Percentiles rank a stretch among this genome's conserved stretches.
phyloP scores from a whole-genome alignment of 1,140 invertebrate species.

The Calosoma granatense region DNA sequence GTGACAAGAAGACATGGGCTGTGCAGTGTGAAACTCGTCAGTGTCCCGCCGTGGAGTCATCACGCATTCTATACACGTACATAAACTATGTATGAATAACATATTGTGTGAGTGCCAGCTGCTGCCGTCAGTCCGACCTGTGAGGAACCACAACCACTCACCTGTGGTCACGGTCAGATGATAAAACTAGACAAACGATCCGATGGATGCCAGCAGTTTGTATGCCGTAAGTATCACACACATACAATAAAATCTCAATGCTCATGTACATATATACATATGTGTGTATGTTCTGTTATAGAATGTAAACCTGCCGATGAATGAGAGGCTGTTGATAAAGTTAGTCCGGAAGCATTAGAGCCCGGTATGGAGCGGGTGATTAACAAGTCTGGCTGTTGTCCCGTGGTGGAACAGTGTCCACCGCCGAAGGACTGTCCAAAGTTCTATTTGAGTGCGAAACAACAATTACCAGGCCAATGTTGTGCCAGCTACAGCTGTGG shows the following conservation, averaged over 20 bases:
- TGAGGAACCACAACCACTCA: conserved; percentile 48
- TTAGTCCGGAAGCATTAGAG: conserved; percentile 37
- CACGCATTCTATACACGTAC: too few species aligned
- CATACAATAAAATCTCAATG: too few species aligned
- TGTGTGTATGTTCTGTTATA: conserved; percentile 21
- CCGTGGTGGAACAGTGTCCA: conserved; percentile 49
- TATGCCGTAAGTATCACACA: conserved; percentile 44
- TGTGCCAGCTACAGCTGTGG: conserved; percentile 56
- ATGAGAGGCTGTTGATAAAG: conserved; percentile 41
- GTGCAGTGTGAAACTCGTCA: conserved; percentile 45
- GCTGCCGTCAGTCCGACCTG: conserved; percentile 41
- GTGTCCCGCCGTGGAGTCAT: conserved; percentile 45
- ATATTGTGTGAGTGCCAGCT: conserved; percentile 38
- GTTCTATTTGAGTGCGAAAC: conserved; percentile 41
- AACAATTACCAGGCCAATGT: conserved; percentile 42
- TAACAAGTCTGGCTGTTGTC: conserved; percentile 58
- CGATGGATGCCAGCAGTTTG: conserved; percentile 53
- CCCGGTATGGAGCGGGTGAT: conserved; percentile 48
- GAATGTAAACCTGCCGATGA: conserved; percentile 60
- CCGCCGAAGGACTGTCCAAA: conserved; percentile 43
- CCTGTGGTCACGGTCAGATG: conserved; percentile 57
- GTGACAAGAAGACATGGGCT: conserved; percentile 31
- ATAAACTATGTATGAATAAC: too few species aligned
- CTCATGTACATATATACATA: too few species aligned
- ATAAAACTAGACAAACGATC: conserved; percentile 48